Evolutionary conservation across 2,888 invertebrate species (phyloP).

Genomic region (Perdita meconis): DNA sequence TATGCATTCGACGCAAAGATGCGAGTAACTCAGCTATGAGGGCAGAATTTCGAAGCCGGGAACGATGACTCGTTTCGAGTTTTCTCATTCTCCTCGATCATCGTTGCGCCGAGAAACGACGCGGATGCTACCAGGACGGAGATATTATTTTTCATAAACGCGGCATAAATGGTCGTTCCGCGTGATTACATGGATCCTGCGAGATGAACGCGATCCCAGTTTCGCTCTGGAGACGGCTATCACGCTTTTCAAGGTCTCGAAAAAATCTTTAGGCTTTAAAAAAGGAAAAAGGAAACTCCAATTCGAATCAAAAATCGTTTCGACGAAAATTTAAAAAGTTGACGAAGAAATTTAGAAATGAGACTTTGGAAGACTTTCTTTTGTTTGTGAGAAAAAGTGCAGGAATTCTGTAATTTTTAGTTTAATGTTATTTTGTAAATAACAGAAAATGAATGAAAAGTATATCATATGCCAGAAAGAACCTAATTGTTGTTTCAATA

Average conservation of each 20-base stretch:
- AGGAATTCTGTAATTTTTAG: too few relatives aligned
- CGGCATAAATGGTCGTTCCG: constrained; percentile 69
- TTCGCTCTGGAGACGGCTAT: constrained; percentile 45
- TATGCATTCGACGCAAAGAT: constrained; percentile 37
- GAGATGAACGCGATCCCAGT: constrained; percentile 58
- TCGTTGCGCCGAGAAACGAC: constrained; percentile 35
- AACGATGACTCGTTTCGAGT: constrained; percentile 30
- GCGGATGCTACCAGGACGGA: constrained; percentile 30
- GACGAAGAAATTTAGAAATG: too few relatives aligned
- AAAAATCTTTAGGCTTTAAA: too few relatives aligned
- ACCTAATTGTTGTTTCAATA: too few relatives aligned
- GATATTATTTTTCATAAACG: constrained; percentile 75
- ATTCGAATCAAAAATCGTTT: too few relatives aligned
- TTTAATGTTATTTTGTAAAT: too few relatives aligned
- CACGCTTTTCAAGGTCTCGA: constrained; percentile 51
- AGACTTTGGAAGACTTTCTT: too few relatives aligned
- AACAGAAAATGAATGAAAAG: too few relatives aligned
- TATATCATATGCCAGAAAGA: too few relatives aligned
- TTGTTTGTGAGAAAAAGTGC: too few relatives aligned
- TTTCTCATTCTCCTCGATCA: constrained; percentile 50
- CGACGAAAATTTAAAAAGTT: too few relatives aligned
- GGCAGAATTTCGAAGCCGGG: constrained; percentile 36
- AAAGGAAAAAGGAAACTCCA: too few relatives aligned
- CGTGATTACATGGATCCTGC: constrained; percentile 76
- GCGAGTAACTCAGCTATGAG: background rate